These are phyloP conservation scores for Brachypodius melanocephalos DNA, from an alignment of 2,113 vertebrate genomes.

Conservation along the genomic window DNA sequence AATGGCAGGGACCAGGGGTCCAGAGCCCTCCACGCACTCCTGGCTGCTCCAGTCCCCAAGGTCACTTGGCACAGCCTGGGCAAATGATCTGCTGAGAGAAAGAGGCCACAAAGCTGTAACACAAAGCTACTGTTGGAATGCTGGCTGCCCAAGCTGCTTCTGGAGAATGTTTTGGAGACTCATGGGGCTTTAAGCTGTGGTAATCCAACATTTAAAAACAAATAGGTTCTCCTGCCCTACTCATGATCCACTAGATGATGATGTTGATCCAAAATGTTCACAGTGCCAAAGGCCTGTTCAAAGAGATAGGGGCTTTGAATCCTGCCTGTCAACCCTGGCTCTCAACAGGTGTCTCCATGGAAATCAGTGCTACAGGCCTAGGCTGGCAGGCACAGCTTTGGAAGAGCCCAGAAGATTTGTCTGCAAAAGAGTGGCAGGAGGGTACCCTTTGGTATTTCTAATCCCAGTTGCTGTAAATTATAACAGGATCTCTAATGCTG, in stretches of 20 bases:
- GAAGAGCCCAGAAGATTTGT: not conserved
- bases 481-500: not conserved
- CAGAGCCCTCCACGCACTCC: not conserved
- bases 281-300: not conserved
- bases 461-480: not conserved
- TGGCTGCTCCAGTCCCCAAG: accelerated
- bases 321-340: not conserved
- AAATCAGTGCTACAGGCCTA: not conserved
- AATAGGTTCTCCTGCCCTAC: not conserved
- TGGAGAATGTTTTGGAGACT: not conserved
- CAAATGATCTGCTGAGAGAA: not conserved
- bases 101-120: not conserved
- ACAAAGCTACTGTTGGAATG: not conserved
- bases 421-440: not conserved
- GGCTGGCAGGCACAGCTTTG: not conserved
- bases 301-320: not conserved
- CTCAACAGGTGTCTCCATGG: not conserved
- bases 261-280: not conserved
- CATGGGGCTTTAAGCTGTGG: not conserved
- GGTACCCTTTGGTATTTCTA: not conserved
- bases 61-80: not conserved
- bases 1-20: accelerated
- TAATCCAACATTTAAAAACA: not conserved
- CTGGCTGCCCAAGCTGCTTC: not conserved
- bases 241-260: not conserved